These are phyloP conservation scores for Octodon degus DNA, from an alignment of 2,113 vertebrate genomes.

Conservation along the genomic window DNA sequence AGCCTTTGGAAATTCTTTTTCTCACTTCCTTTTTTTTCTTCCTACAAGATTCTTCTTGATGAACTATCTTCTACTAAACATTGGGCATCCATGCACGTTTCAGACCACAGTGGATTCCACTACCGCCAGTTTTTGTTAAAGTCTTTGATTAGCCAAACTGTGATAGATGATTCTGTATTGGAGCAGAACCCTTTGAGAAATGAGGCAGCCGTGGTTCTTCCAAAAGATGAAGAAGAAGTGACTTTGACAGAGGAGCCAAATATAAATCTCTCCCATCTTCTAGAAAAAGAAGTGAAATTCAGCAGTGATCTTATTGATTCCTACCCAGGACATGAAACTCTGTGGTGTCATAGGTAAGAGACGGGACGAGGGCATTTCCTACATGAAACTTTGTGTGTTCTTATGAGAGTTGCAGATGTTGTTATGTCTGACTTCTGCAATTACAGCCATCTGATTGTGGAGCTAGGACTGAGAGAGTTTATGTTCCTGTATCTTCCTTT, in stretches of 20 bases:
- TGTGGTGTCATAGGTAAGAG: conserved; percentile 98
- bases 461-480: neutral
- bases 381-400: neutral
- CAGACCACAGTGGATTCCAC: conserved; percentile 99
- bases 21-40: conserved; percentile 64
- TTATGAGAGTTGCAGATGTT: neutral
- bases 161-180: conserved; percentile 73
- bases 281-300: conserved; percentile 94
- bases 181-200: conserved; percentile 75
- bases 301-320: conserved; percentile 95
- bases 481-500: neutral
- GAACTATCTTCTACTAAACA: conserved; percentile 94
- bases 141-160: conserved; percentile 88
- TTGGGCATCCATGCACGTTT: conserved; percentile 97
- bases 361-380: conserved; percentile 24
- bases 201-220: conserved; percentile 79
- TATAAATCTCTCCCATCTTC: conserved; percentile 80
- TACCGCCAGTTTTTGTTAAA: conserved; percentile 97
- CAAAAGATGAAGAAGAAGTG: conserved; percentile 84
- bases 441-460: neutral
- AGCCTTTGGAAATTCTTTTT: neutral
- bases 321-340: conserved; percentile 96
- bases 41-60: conserved; percentile 91
- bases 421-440: neutral
- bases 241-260: conserved; percentile 78